phyloP scores from a whole-genome alignment of 2,113 vertebrate genomes.

The Aythya baeri region DNA sequence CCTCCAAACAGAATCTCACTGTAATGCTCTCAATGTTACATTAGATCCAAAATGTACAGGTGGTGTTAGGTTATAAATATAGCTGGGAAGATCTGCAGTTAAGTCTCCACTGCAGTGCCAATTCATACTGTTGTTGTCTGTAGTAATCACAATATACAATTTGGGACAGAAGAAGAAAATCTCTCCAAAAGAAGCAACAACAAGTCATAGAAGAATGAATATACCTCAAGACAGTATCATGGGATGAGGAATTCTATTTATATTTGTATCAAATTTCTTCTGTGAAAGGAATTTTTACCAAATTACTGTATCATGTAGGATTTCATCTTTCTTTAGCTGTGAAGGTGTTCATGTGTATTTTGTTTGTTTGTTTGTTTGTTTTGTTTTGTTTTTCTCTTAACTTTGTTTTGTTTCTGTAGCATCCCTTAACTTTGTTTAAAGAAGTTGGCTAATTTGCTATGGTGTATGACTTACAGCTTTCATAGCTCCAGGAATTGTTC shows the following conservation, averaged over 20 bases:
- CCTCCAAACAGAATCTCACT: background rate
- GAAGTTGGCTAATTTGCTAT: background rate
- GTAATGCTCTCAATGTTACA: rapidly evolving
- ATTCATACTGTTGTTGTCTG: background rate
- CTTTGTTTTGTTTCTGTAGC: background rate
- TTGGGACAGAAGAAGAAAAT: background rate
- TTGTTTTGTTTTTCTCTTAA: background rate
- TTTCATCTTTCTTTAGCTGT: background rate
- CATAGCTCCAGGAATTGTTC: background rate
- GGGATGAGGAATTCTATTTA: background rate
- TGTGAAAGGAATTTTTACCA: background rate
- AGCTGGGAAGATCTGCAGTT: background rate
- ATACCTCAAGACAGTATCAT: background rate
- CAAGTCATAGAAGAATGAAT: background rate
- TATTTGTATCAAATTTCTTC: background rate
- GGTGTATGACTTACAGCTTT: background rate
- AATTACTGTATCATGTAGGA: background rate
- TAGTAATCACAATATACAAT: background rate
- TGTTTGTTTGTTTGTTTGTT: background rate
- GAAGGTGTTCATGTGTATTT: background rate
- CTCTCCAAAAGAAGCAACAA: background rate
- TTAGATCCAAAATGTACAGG: background rate
- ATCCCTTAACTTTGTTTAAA: background rate
- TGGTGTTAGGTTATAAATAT: background rate
- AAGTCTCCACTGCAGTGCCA: background rate